Conservation (phyloP, 2,113 vertebrate genomes). For the Regulus satrapa region DNA sequence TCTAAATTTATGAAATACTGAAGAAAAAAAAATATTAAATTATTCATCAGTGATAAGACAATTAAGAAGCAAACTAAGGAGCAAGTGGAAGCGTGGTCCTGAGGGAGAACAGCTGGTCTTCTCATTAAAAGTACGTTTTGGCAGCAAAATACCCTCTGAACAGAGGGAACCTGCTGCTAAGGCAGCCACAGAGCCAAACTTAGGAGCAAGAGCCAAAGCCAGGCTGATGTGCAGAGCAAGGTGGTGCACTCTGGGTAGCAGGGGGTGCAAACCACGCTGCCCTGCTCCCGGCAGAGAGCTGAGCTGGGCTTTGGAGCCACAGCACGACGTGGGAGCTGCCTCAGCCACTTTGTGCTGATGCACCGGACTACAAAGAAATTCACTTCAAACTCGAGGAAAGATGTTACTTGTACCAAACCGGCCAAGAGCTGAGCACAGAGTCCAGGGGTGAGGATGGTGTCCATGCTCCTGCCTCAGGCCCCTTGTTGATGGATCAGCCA, state of each 20-base stretch:
- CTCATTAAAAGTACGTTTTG: conserved; percentile 49
- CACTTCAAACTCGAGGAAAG: neutral
- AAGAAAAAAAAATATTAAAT: conserved; percentile 50
- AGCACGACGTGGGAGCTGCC: fast-evolving
- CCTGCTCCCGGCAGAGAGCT: neutral
- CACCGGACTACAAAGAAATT: neutral
- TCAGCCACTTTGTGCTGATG: neutral
- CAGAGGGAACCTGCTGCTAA: conserved; percentile 20
- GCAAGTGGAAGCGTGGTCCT: conserved; percentile 38
- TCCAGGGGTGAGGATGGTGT: neutral
- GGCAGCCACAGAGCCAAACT: conserved; percentile 11
- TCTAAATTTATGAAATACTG: conserved; percentile 39
- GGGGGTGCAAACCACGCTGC: neutral
- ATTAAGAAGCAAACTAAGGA: conserved; percentile 70
- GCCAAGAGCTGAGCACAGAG: neutral
- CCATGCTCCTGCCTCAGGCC: fast-evolving
- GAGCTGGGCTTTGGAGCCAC: neutral
- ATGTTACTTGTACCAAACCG: neutral
- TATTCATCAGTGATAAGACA: conserved; percentile 69
- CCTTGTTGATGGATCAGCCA: neutral
- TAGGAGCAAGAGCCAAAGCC: neutral
- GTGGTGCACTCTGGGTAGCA: neutral
- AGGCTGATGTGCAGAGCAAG: neutral
- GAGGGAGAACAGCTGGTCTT: conserved; percentile 63
- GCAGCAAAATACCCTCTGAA: conserved; percentile 15